Base-by-base conservation (phyloP, 1,140 invertebrate genomes). In the Linepithema humile region DNA sequence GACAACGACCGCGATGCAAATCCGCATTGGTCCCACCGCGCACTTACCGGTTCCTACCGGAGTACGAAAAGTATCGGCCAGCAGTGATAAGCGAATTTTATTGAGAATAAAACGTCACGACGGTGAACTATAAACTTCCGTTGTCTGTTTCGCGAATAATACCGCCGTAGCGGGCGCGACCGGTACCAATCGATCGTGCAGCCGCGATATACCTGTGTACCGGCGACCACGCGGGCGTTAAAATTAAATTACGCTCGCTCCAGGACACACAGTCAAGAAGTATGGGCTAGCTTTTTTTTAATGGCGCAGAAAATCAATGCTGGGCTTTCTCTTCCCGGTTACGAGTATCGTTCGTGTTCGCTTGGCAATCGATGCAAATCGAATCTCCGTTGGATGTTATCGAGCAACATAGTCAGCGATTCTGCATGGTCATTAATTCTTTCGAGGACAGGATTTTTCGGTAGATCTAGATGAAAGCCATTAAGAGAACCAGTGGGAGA, bases 231-330 rank as follows among this genome's bases (percentile, higher is more conserved):
- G 60, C 65, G 75, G 59, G 55, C 70, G 77, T 77, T 85, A 65
- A 88, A 88, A 85, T 88, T 85, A 85, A 88, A 88, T 88, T 88
- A 83, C 82, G 73, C 72, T 65, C 59, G 35, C 50, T 48, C 48
- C 43, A 17, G 38, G 45, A 74, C 45, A 48, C 83, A 67, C 75
- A 45, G 57, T 32, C 53, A 83, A 77, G 85, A 84, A 78, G 73
- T 86, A 74, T 84, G 85, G 73, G 62, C 32, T 45, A 26, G 57
- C 72, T 70, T 77, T 87, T 86, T 86, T 84, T 67, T 62, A 85
- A 88, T 75, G 65, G 70, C 32, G 43, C 60, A 78, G 87, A 85
- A 88, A 88, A 88, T 88, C 86, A 88, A 88, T 88, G 86, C 32
- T n/a, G 26, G 15, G 43, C 29, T 67, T 65, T 32, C 17, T 29